phyloP scores from a whole-genome alignment of 2,113 vertebrate genomes.

The Vireo altiloquus region DNA sequence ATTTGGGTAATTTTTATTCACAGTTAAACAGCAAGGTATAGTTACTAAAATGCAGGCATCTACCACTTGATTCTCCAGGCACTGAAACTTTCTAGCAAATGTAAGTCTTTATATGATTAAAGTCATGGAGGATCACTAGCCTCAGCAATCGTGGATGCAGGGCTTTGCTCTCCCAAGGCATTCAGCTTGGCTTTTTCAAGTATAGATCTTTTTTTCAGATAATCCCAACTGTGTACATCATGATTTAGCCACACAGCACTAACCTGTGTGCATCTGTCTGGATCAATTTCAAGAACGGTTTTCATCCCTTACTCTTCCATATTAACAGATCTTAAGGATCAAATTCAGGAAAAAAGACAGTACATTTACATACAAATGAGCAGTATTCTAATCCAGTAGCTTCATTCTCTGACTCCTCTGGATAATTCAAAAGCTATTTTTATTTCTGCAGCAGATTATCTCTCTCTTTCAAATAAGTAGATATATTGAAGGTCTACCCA shows the following conservation, averaged over 20 bases:
- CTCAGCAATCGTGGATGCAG: not conserved
- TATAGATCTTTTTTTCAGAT: not conserved
- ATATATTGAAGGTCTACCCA: not conserved
- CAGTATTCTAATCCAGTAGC: not conserved
- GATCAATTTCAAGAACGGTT: not conserved
- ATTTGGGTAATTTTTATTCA: not conserved
- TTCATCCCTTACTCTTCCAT: not conserved
- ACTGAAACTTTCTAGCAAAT: not conserved
- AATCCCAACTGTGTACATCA: not conserved
- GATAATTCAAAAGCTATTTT: conserved; percentile 32
- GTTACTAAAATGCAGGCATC: not conserved
- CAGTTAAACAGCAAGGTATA: not conserved
- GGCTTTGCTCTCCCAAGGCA: not conserved
- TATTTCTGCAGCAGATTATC: conserved; percentile 26
- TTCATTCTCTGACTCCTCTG: not conserved
- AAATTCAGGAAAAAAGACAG: conserved; percentile 7
- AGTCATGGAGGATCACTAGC: not conserved
- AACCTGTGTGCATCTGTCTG: not conserved
- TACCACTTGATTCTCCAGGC: not conserved
- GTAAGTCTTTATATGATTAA: not conserved
- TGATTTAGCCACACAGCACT: not conserved
- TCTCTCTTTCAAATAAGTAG: not conserved
- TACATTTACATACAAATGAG: conserved; percentile 33
- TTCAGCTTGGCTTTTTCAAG: not conserved
- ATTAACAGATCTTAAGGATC: conserved; percentile 1